Conservation (phyloP, 2,113 vertebrate species). For the Scophthalmus maximus region DNA sequence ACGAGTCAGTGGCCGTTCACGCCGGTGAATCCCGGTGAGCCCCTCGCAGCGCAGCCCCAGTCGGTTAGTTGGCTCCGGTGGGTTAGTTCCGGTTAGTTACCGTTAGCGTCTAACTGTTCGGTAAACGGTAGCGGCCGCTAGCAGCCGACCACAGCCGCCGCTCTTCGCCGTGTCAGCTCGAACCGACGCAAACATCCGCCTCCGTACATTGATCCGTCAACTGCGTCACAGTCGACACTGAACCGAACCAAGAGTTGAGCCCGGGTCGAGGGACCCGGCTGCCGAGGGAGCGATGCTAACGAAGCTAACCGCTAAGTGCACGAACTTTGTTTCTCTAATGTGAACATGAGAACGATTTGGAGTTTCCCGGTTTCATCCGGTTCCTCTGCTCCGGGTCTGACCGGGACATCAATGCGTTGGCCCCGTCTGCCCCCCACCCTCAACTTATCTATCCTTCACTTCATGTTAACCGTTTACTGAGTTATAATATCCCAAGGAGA, state of each 20-base stretch:
- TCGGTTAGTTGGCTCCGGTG: not conserved
- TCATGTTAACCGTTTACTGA: not conserved
- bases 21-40: no score
- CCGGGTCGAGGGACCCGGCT: no score
- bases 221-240: no score
- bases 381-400: not conserved
- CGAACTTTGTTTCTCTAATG: constrained; percentile 50
- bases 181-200: not conserved
- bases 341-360: constrained; percentile 9
- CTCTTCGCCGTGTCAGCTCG: no score
- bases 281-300: constrained; percentile 32
- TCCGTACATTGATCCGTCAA: not conserved
- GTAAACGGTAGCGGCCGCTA: no score
- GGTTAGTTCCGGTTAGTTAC: not conserved
- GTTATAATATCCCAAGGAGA: not conserved
- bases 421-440: not conserved
- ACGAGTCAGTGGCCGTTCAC: no score
- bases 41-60: no score
- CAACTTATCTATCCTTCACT: not conserved
- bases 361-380: constrained; percentile 1
- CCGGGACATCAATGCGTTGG: fast-evolving
- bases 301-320: constrained; percentile 55
- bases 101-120: not conserved
- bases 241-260: not conserved
- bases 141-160: no score